Evolutionary conservation across 2,113 vertebrate species (phyloP), one percentile per base, ranked within the genome.

Genomic region (Tonatia bakeri): DNA sequence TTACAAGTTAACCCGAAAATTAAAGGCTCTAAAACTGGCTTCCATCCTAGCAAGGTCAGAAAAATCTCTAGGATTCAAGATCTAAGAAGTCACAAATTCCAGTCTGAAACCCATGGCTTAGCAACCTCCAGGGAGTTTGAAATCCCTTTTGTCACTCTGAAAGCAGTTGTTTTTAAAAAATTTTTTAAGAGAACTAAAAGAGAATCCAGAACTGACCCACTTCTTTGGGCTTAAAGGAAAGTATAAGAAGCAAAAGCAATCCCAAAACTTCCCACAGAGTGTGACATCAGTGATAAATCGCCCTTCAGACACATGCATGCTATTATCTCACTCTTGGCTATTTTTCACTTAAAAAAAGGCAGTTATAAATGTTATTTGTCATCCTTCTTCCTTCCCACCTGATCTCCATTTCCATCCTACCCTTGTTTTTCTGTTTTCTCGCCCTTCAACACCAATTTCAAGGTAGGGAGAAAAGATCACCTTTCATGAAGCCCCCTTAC

Each of bases 161-260:
- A 91, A 95, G 13, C 75, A 81, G 43, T 1, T 45, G 38, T 38
- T 70, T 90, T 50, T 64, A 17, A 12, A 43, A 24, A 95, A 90
- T 31, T 40, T 80, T 87, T 83, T 87, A 77, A 83, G 40, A 59
- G 67, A 91, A 86, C n/a, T 80, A 56, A 81, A 83, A n/a, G 89
- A 80, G 59, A 87, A 69, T 90, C 64, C 81, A 96, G 94, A 86
- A 75, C 33, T 91, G 90, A 93, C 77, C 73, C 64, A 95, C 33
- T 93, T 96, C 85, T 94, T 69, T 4, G 7, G 36, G 56, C 84
- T 70, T 47, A 52, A 36, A 89, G 80, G 83, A 92, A 84, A 92
- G 80, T 77, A 17, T 79, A 77, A 70, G 47, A 43, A 73, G 70
- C 13, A 67, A 28, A 43, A 94, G 73, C 38, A 47, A 77, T 38